Base-by-base conservation (phyloP, 2,797 vertebrate species). In the Gallinago solitaria region DNA sequence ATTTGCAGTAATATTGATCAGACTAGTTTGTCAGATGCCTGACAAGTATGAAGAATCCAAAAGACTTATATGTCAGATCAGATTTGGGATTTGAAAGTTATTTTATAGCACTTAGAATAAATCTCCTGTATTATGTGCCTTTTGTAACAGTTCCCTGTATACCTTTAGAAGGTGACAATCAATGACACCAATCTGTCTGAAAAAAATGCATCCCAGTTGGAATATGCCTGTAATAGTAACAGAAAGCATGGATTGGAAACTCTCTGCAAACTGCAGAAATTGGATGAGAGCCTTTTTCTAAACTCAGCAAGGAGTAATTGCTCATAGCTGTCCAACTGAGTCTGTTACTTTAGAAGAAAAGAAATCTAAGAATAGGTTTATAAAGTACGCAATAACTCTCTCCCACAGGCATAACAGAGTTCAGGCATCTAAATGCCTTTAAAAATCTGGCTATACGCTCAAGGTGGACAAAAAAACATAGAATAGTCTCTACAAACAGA, bases 281-380 rank as follows among this genome's bases (percentile, higher is more conserved):
- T 92, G 59, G 64, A 87, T 1, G 5, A 84, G 32, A 91, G 53
- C 25, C 54, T 76, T 84, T 92, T 89, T 82, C 54, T 89, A 77
- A 76, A 73, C 48, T 54, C 81, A 83, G 59, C 3, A 6, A 95
- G 33, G 39, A 90, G 90, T 76, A 93, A 90, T 84, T 92, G n/a
- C 35, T 84, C 48, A 60, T 43, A 79, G 45, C 32, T 85, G 39
- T 87, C 89, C 82, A 80, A 64, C 43, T 68, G 75, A 67, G 56
- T 45, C 48, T 83, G 41, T 76, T 92, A 76, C 48, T 77, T 59
- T 33, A 67, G 64, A 24, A 90, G 37, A 85, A 93, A 81, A 83
- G n/a, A 92, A 85, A 83, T 57, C 80, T 69, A 95, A 93, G 45
- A 85, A 90, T 53, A 91, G 37, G 8, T 59, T 76, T 78, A 54